phyloP scores from a whole-genome alignment of 2,797 vertebrate genomes.

The Melanotaenia trifasciata region DNA sequence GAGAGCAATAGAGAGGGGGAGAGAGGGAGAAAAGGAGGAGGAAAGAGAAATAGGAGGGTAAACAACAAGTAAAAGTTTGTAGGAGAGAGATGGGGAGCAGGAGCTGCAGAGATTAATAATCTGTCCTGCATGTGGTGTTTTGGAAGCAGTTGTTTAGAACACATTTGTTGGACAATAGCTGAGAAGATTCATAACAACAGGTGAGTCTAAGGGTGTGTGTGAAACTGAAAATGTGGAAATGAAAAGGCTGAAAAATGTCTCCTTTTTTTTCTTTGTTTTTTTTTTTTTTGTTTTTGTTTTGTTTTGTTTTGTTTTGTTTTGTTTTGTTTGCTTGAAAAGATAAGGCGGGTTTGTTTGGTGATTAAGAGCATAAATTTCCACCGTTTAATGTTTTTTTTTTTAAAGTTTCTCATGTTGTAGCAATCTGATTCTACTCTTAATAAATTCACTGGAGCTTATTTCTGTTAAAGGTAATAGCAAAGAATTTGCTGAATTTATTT shows the following conservation, averaged over 20 bases:
- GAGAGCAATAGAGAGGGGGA: conserved; percentile 31
- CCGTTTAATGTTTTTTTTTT: conserved; percentile 22
- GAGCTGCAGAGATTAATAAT: conserved; percentile 58
- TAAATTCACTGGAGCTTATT: background rate
- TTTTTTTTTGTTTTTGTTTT: too few relatives aligned
- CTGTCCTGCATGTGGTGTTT: conserved; percentile 37
- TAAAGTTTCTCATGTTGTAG: background rate
- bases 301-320: background rate
- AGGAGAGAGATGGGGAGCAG: conserved; percentile 56
- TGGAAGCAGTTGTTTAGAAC: conserved; percentile 34
- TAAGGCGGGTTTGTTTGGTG: conserved; percentile 16
- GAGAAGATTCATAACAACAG: conserved; percentile 44
- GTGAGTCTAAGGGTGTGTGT: conserved; percentile 60
- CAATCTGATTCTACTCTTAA: background rate
- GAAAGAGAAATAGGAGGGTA: conserved; percentile 32
- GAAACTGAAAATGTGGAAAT: conserved; percentile 1
- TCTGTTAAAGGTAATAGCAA: background rate
- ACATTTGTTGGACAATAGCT: conserved; percentile 25
- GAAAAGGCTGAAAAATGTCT: background rate
- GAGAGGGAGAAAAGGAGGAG: conserved; percentile 28
- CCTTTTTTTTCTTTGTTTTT: background rate
- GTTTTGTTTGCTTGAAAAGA: background rate
- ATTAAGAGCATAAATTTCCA: conserved; percentile 36
- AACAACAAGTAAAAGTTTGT: conserved; percentile 46
- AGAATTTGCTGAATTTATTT: background rate